Evolutionary conservation across 2,888 invertebrate species (phyloP).

Genomic region (Volucella bombylans): DNA sequence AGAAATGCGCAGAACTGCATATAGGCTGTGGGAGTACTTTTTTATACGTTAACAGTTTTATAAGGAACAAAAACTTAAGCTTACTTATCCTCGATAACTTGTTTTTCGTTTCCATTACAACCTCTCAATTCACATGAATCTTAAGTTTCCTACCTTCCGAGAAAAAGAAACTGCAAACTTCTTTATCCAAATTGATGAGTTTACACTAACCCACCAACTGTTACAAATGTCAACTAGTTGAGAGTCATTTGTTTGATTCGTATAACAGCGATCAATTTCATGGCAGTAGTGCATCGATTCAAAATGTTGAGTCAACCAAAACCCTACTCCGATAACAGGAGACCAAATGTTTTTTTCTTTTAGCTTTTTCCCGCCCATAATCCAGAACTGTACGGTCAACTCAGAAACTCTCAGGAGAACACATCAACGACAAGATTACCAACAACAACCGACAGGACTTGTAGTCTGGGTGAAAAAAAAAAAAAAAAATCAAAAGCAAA

Average conservation of each 20-base stretch:
- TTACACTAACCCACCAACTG: conserved; percentile 21
- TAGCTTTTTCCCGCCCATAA: conserved; percentile 10
- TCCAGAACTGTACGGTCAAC: conserved; percentile 42
- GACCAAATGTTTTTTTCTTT: not conserved
- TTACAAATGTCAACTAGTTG: conserved; percentile 58
- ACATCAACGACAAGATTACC: conserved; percentile 16
- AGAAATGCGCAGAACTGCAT: no score
- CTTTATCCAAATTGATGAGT: conserved; percentile 7
- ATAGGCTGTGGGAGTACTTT: no score
- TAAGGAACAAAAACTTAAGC: no score
- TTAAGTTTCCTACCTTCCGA: not conserved
- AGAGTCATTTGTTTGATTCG: conserved; percentile 43
- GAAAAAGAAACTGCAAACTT: not conserved
- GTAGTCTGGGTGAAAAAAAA: not conserved
- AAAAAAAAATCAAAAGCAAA: not conserved
- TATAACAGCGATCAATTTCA: conserved; percentile 64
- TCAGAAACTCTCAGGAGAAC: conserved; percentile 31
- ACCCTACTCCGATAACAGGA: conserved; percentile 21
- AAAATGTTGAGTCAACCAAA: conserved; percentile 58
- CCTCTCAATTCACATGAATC: not conserved
- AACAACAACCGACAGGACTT: not conserved
- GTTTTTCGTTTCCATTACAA: no score
- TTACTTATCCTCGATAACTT: no score
- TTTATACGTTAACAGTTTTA: no score
- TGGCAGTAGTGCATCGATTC: conserved; percentile 59